phyloP scores from a whole-genome alignment of 1,140 invertebrate species.

The Ditylenchus dipsaci region DNA sequence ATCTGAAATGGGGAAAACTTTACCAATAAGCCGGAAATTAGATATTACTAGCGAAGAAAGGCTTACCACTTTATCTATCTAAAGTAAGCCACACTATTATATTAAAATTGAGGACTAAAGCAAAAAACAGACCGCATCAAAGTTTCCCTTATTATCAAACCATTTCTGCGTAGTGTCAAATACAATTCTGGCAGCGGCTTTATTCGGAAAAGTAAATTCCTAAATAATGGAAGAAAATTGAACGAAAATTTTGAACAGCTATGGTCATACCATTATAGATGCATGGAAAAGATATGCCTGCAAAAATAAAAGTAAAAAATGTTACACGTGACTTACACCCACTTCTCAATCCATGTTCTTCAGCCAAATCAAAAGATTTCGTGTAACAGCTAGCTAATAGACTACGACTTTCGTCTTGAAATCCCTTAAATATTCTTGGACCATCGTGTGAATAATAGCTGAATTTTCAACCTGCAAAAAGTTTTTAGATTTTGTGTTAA shows the following conservation, averaged over 20 bases:
- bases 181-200: slow-evolving; percentile 26
- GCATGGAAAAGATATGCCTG: slow-evolving; percentile 21
- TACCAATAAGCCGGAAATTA: not conserved
- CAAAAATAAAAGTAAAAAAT: not conserved
- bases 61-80: slow-evolving; percentile 15
- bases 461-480: too few species aligned
- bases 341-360: slow-evolving; percentile 15
- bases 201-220: slow-evolving; percentile 29
- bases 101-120: not conserved
- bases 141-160: slow-evolving; percentile 18
- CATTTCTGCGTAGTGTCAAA: slow-evolving; percentile 11
- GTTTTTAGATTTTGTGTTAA: too few species aligned
- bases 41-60: not conserved
- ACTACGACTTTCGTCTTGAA: slow-evolving; percentile 6
- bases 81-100: not conserved
- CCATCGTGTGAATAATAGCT: slow-evolving; percentile 35
- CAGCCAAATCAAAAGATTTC: slow-evolving; percentile 26
- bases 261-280: slow-evolving; percentile 17
- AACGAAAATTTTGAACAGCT: too few species aligned
- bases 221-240: too few species aligned
- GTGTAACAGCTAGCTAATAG: slow-evolving; percentile 16
- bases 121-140: not conserved
- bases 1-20: slow-evolving; percentile 2
- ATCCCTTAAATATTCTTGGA: slow-evolving; percentile 4
- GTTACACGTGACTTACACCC: slow-evolving; percentile 5